Base-by-base conservation (phyloP, 1,140 invertebrate genomes). In the Ridgeia piscesae region DNA sequence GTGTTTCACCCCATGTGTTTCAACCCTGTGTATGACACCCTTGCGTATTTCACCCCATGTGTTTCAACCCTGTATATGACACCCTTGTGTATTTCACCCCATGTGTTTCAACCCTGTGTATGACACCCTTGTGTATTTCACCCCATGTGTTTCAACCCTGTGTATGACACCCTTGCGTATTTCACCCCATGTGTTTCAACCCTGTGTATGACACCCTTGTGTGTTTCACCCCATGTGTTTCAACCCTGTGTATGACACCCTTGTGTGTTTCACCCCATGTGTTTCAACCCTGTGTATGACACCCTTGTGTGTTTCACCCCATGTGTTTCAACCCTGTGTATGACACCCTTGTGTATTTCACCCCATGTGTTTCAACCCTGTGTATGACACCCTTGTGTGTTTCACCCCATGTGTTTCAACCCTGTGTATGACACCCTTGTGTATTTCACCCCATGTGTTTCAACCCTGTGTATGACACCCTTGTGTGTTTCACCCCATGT, bases 401-500 rank as follows among this genome's bases (percentile, higher is more conserved):
- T n/a, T n/a, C n/a, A n/a, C n/a, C n/a, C n/a, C n/a, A n/a, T n/a
- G n/a, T n/a, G n/a, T 6, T 77, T 31, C 58, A 21, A 2, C 58
- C 58, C 27, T 77, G 58, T 77, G 17, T 77, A 21, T 77, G 1
- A 50, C 17, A 21, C 58, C 58, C 58, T 77, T 77, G 58, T 77
- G 58, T 77, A 21, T 77, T 77, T 77, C 58, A 77, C 58, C 58
- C 58, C 58, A 17, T 17, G 33, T 34, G 34, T 90, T 90, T n/a
- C 31, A 92, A 91, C 35, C 42, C 91, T 95, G 95, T 92, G 93
- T 95, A 6, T 91, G n/a, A n/a, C n/a, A n/a, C n/a, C n/a, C n/a
- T n/a, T n/a, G n/a, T n/a, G n/a, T n/a, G n/a, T n/a, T n/a, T n/a
- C n/a, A n/a, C n/a, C n/a, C n/a, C n/a, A n/a, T n/a, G n/a, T n/a